phyloP scores from a whole-genome alignment of 2,888 invertebrate species.

The Drosophila heteroneura region DNA sequence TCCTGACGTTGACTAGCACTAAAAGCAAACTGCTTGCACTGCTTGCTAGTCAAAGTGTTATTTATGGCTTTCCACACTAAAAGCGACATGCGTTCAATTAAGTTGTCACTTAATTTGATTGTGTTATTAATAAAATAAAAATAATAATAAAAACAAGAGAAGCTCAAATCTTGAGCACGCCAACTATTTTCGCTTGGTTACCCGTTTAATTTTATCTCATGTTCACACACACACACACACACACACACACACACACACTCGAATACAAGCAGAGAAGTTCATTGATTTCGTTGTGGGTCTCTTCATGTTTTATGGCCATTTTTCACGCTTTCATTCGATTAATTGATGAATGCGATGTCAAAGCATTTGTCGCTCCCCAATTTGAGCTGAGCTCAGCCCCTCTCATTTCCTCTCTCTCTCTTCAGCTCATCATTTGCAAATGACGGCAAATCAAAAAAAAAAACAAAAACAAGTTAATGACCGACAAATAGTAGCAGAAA shows the following conservation, averaged over 20 bases:
- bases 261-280: conserved; percentile 50
- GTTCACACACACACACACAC: conserved; percentile 63
- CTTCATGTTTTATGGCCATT: conserved; percentile 46
- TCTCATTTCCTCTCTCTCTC: neutral
- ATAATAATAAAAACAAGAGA: conserved; percentile 15
- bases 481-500: conserved; percentile 38
- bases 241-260: conserved; percentile 8
- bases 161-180: conserved; percentile 51
- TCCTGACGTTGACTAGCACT: neutral
- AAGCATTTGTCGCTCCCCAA: conserved; percentile 60
- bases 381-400: conserved; percentile 7
- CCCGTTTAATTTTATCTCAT: conserved; percentile 53
- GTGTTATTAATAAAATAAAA: conserved; percentile 30
- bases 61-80: conserved; percentile 69
- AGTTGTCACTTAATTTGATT: conserved; percentile 74
- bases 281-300: conserved; percentile 62
- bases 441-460: neutral
- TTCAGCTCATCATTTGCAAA: conserved; percentile 24
- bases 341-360: conserved; percentile 69
- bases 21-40: conserved; percentile 3
- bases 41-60: conserved; percentile 27
- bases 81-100: conserved; percentile 65
- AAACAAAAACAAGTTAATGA: conserved; percentile 59
- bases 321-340: conserved; percentile 76
- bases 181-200: conserved; percentile 64